Evolutionary conservation across 2,888 invertebrate genomes (phyloP).

Genomic region (Caenorhabditis virilis): DNA sequence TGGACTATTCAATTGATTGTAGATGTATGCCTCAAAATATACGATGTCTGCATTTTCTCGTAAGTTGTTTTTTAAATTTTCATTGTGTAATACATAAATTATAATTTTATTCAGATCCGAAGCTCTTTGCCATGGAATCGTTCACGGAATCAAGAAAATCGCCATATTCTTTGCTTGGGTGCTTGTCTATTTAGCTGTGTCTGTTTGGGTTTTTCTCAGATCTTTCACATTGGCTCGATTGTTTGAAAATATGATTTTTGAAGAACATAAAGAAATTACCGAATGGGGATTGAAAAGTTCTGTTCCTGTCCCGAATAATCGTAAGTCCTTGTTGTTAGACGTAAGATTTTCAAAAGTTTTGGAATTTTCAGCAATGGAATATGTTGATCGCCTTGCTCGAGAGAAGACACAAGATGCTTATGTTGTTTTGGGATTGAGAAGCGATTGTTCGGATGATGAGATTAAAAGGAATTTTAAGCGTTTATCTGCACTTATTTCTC

Average conservation of each 20-base stretch:
- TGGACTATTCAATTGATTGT: conserved; percentile 48
- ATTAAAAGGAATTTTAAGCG: conserved; percentile 91
- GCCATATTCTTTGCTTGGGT: neutral
- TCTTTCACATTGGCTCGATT: conserved; percentile 7
- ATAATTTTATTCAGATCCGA: conserved; percentile 5
- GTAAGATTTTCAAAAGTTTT: neutral
- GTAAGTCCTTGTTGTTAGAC: neutral
- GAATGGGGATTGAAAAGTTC: conserved; percentile 27
- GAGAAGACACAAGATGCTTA: conserved; percentile 85
- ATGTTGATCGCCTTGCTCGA: conserved; percentile 87
- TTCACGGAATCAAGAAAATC: neutral
- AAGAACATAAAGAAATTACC: conserved; percentile 1
- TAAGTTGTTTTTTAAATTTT: conserved; percentile 4
- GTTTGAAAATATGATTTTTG: conserved; percentile 3
- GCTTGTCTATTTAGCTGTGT: neutral
- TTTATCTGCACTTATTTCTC: conserved; percentile 91
- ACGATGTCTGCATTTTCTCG: conserved; percentile 19
- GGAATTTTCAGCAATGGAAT: conserved; percentile 78
- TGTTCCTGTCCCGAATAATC: conserved; percentile 15
- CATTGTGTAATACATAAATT: no score
- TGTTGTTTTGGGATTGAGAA: conserved; percentile 85
- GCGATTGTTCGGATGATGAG: conserved; percentile 87
- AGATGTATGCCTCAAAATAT: conserved; percentile 38
- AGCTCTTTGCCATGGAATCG: neutral
- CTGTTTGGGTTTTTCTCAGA: conserved; percentile 4